Evolutionary conservation across 2,797 vertebrate species (phyloP).

Genomic region (Paramormyrops hopkinsi): DNA sequence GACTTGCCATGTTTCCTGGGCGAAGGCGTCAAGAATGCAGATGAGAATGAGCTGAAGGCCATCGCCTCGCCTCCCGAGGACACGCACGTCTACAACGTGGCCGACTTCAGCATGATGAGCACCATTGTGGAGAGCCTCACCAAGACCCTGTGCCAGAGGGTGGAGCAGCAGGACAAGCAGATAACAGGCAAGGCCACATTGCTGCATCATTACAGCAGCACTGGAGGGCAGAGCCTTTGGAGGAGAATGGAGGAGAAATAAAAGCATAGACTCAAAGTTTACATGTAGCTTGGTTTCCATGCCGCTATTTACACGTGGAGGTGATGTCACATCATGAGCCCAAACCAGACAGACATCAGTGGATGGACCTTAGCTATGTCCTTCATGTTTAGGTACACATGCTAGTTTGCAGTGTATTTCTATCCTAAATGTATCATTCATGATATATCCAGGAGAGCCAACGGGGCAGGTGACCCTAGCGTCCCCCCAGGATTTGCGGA

Average conservation of each 20-base stretch:
- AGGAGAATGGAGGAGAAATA: not conserved
- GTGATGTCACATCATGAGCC: not conserved
- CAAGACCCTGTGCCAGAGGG: slow-evolving; percentile 73
- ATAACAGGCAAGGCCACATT: slow-evolving; percentile 46
- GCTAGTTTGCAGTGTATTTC: not conserved
- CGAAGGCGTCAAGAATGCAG: slow-evolving; percentile 91
- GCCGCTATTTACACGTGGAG: not conserved
- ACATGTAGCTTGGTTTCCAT: not conserved
- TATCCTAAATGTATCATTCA: not conserved
- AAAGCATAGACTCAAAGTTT: not conserved
- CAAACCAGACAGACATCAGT: not conserved
- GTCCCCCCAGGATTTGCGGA: slow-evolving; percentile 74
- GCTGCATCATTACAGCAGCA: too few relatives aligned
- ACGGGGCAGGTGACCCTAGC: slow-evolving; percentile 38
- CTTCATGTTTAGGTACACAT: not conserved
- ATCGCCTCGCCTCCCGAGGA: slow-evolving; percentile 85
- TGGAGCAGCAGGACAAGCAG: slow-evolving; percentile 77
- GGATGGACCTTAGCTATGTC: not conserved
- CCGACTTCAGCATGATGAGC: slow-evolving; percentile 88
- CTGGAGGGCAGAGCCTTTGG: not conserved
- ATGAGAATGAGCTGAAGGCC: slow-evolving; percentile 82
- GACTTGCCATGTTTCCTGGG: slow-evolving; percentile 19
- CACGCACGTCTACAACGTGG: slow-evolving; percentile 89
- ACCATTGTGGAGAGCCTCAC: slow-evolving; percentile 86
- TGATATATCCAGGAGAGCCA: slow-evolving; percentile 29